phyloP scores from a whole-genome alignment of 2,797 vertebrate species.

The Clamator glandarius region DNA sequence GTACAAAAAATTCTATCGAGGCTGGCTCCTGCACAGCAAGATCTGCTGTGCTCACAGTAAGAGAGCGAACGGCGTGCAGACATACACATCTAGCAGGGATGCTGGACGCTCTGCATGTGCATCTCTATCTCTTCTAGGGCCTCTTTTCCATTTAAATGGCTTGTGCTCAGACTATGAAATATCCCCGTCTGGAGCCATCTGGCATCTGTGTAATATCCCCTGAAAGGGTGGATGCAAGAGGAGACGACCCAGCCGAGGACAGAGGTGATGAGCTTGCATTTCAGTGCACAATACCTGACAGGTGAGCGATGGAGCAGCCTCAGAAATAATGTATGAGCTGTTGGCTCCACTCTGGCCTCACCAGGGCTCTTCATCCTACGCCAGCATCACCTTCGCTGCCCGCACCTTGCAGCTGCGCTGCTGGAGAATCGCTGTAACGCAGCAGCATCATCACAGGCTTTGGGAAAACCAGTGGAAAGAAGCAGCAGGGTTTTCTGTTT shows the following conservation, averaged over 20 bases:
- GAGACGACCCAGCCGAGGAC: neutral
- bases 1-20: neutral
- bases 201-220: neutral
- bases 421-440: neutral
- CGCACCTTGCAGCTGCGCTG: neutral
- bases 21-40: neutral
- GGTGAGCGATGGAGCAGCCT: constrained; percentile 33
- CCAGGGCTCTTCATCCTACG: neutral
- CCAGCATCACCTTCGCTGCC: too few relatives aligned
- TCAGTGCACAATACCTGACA: constrained; percentile 42
- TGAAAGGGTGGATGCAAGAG: neutral
- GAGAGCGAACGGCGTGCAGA: neutral
- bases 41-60: fast-evolving
- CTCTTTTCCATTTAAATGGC: neutral
- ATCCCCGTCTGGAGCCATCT: neutral
- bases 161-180: neutral
- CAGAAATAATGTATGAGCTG: constrained; percentile 71
- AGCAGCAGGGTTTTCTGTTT: fast-evolving
- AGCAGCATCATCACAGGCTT: neutral
- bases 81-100: neutral
- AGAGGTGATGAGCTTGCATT: constrained; percentile 4
- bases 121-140: neutral
- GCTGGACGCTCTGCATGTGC: neutral
- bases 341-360: neutral
- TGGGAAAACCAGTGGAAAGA: neutral